Base-by-base conservation (phyloP, 1,140 invertebrate genomes). In the Pomacea maculata region DNA sequence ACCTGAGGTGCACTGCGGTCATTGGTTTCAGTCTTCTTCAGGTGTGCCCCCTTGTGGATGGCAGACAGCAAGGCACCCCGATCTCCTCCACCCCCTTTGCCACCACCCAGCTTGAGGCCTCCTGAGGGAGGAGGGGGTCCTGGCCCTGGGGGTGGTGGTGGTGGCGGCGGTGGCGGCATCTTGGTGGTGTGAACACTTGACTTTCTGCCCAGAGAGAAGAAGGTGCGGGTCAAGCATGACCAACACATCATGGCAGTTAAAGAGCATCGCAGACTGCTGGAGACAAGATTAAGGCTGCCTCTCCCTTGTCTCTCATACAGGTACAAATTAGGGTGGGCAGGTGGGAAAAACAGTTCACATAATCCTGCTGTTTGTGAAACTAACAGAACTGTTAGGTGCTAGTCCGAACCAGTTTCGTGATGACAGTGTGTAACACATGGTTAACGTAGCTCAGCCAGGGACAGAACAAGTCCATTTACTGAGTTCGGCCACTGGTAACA, bases 21-120 rank as follows among this genome's bases (percentile, higher is more conserved):
- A 86, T 96, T 94, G 11, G 96, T 97, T 6, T 95, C 94, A 80
- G 95, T 94, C 91, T 97, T 97, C 89, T 96, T 97, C 80, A 98
- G 92, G 81, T 93, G 93, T 77, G 94, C 93, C 71, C 96, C 96
- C 89, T 94, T 93, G 85, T 96, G 94, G 87, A 98, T 97, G 63
- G 95, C 95, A 83, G 94, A 94, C 52, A 97, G 91, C 75, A 97
- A 90, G 17, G 94, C 92, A 81, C 93, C 93, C 85, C 95, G 93
- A 57, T 93, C 92, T 45, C 84, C 87, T 52, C 82, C 80, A 11
- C 64, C 75, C 67, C 29, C 29, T 57, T 67, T 67, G 12, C 77
- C 77, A 54, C 77, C 77, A 0, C 65, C 67, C 65, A 54, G 52
- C 17, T 25, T 65, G 4, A 65, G 75, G 45, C 61, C 55, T 5